Evolutionary conservation across 64 coral and sea anemone species (phyloP), one percentile per base, ranked within the genome.

Genomic region (Pachyseris speciosa): DNA sequence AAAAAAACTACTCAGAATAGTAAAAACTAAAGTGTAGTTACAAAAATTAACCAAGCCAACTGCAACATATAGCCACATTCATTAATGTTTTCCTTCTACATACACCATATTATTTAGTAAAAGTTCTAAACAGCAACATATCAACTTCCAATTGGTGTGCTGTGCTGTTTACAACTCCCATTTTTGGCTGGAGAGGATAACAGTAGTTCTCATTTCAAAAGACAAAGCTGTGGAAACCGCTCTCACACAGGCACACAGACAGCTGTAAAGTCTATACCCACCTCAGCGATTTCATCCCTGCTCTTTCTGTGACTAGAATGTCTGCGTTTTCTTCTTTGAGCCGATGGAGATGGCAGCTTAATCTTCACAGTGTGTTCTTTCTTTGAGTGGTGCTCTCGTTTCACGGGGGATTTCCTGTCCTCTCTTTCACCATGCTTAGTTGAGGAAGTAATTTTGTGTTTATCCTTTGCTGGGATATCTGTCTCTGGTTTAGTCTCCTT

Each of bases 241-340:
- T 45, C 43, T 45, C 43, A 65, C 5, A 65, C 29, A 32, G 4
- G 11, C n/a, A n/a, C n/a, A n/a, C n/a, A n/a, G n/a, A n/a, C n/a
- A n/a, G n/a, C n/a, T n/a, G n/a, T n/a, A n/a, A n/a, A n/a, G n/a
- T n/a, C 5, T 38, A 19, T 39, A 30, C 16, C 3, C 50, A 81
- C 77, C 77, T 81, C 77, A 61, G 15, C 5, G 12, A 30, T 51
- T 76, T 81, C 77, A 36, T 61, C 77, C 34, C 24, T 58, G 30
- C 52, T 80, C 33, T 9, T 34, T 38, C 76, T 37, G 3, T 42
- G 69, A 72, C 37, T 44, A 12, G 24, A 27, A 74, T 58, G 77
- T 10, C 77, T 7, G 1, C 77, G 77, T 25, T 81, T 81, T 27
- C 77, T 81, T 63, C 36, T 61, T 10, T 81, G 44, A 3, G 33